Base-by-base conservation (phyloP, 2,113 vertebrate species). In the Campylomormyrus tamandua region DNA sequence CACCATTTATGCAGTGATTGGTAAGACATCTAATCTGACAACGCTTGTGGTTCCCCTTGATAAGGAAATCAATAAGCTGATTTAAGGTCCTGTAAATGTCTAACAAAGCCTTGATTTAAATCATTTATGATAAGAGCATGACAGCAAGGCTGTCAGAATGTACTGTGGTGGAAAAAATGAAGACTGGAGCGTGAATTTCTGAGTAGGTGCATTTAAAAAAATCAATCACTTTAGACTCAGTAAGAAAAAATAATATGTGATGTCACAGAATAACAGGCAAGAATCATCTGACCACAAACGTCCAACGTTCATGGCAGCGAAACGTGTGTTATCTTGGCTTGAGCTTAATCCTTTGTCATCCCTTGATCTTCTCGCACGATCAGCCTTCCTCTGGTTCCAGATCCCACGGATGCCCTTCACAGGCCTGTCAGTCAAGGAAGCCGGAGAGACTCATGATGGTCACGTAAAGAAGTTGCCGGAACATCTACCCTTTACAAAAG, bases 161-260 rank as follows among this genome's bases (percentile, higher is more conserved):
- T 88, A 87, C 66, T 91, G 90, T 90, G 90, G 90, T 91, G 92
- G 90, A 90, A 89, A 45, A 42, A 19, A 90, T 80, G 53, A 50
- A 83, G 90, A 87, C 87, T 87, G 66, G 83, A 89, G 90, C 88
- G 27, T 52, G 87, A 62, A 83, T 88, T 90, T 87, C 91, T 85
- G 89, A 92, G 87, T 90, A 42, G 89, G 49, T 56, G 53, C 66
- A 70, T 89, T 85, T 70, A 89, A 80, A 89, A 66, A 85, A 85
- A 90, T 91, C 93, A 92, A 92, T 92, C 90, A 88, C 45, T 85
- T 89, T 83, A 88, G 90, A 90, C 87, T 85, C 83, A 89, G 21
- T 19, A 91, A 92, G 88, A 88, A 91, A 91, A 89, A 92, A 90
- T 91, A 89, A 90, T 13, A n/a, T 88, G 52, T 53, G 90, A 53